Percentiles rank a stretch among this genome's conserved stretches.
Conservation (phyloP, 2,113 vertebrate species). For the Gymnogyps californianus region DNA sequence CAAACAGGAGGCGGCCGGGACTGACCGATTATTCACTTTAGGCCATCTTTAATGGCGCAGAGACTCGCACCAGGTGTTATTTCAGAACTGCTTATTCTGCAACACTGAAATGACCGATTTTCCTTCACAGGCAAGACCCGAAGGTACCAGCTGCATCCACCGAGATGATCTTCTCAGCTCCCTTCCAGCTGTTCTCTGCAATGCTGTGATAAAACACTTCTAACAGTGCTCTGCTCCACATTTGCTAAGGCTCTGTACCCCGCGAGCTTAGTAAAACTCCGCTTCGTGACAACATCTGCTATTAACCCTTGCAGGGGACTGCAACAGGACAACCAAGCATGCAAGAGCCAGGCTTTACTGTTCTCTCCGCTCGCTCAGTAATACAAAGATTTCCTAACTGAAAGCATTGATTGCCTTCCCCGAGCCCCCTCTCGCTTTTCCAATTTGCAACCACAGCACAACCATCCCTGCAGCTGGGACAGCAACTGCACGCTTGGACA, state of each 20-base stretch:
- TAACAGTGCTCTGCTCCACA: neutral
- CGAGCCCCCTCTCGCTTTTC: neutral
- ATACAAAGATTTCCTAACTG: neutral
- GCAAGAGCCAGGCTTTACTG: neutral
- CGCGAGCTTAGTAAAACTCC: neutral
- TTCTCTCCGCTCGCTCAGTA: neutral
- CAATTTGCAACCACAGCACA: neutral
- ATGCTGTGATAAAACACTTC: neutral
- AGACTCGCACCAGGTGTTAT: neutral
- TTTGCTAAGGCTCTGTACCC: neutral
- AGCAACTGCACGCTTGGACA: neutral
- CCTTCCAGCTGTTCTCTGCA: neutral
- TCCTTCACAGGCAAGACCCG: neutral
- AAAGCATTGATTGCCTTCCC: neutral
- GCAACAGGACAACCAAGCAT: neutral
- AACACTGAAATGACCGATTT: neutral
- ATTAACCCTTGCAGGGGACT: neutral
- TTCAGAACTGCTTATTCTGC: neutral
- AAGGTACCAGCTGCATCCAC: neutral
- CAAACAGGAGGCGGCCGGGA: rapidly evolving
- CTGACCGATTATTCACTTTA: neutral
- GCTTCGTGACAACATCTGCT: neutral
- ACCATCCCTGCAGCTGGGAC: neutral
- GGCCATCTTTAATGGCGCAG: neutral
- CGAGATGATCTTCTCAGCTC: neutral